Percentiles rank a stretch among this genome's conserved stretches.
Conservation (phyloP, 2,888 invertebrate species). For the Trimorus sp. region DNA sequence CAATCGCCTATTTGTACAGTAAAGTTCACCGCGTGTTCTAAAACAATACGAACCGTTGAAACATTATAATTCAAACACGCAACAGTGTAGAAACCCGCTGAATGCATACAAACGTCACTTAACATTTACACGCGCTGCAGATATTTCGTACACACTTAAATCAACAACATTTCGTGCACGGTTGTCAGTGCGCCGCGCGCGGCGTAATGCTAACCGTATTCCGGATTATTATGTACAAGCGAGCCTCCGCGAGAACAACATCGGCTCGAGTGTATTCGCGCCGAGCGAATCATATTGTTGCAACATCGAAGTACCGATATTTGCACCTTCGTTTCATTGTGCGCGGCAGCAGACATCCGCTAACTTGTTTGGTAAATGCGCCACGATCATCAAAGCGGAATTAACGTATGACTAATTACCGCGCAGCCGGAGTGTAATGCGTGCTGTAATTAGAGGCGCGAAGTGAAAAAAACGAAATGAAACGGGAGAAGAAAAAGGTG, state of each 20-base stretch:
- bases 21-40: background rate
- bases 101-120: background rate
- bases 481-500: background rate
- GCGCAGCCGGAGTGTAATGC: conserved; percentile 22
- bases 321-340: conserved; percentile 46
- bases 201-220: conserved; percentile 31
- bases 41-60: background rate
- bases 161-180: conserved; percentile 36
- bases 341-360: conserved; percentile 40
- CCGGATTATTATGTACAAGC: conserved; percentile 30
- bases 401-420: conserved; percentile 62
- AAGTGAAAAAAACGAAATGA: conserved; percentile 17
- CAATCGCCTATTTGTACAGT: too few species aligned
- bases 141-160: conserved; percentile 17
- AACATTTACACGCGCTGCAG: conserved; percentile 6
- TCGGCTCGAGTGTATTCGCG: conserved; percentile 24
- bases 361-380: conserved; percentile 57
- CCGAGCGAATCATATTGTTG: conserved; percentile 43
- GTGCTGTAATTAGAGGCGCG: conserved; percentile 45
- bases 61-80: background rate
- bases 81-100: background rate
- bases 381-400: conserved; percentile 54
- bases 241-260: conserved; percentile 28
- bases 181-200: conserved; percentile 17
- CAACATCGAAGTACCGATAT: conserved; percentile 53